A percentile compares a stretch with the other conserved stretches of the same genome.
Conservation (phyloP, 2,797 vertebrate species). For the Threskiornis aethiopicus region DNA sequence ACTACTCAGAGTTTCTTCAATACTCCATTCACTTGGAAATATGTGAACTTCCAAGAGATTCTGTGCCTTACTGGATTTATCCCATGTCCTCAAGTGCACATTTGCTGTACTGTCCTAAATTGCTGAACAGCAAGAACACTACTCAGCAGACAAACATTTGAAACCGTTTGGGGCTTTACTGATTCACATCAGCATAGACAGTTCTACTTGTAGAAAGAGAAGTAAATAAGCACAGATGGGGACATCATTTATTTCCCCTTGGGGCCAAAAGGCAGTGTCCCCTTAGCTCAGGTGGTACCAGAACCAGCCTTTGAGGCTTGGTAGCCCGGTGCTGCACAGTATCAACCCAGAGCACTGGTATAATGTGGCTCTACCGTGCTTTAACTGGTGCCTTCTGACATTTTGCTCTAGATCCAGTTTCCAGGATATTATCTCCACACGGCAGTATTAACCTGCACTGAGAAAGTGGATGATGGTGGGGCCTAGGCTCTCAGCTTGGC, state of each 20-base stretch:
- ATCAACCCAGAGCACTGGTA: not conserved
- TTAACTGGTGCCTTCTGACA: not conserved
- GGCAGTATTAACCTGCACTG: not conserved
- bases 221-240: not conserved
- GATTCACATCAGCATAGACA: not conserved
- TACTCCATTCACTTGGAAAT: not conserved
- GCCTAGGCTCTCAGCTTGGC: not conserved
- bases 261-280: not conserved
- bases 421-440: not conserved
- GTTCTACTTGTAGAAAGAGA: not conserved
- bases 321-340: not conserved
- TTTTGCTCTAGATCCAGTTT: not conserved
- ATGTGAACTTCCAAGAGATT: not conserved
- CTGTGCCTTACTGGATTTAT: not conserved
- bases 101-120: not conserved
- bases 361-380: not conserved
- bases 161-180: not conserved
- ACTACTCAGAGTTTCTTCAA: not conserved
- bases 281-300: not conserved
- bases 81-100: not conserved
- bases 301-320: not conserved
- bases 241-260: not conserved
- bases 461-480: not conserved
- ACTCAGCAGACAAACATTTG: not conserved
- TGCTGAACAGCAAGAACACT: not conserved